Evolutionary conservation across 2,113 vertebrate species (phyloP), one percentile per base, ranked within the genome.

Genomic region (Balaeniceps rex): DNA sequence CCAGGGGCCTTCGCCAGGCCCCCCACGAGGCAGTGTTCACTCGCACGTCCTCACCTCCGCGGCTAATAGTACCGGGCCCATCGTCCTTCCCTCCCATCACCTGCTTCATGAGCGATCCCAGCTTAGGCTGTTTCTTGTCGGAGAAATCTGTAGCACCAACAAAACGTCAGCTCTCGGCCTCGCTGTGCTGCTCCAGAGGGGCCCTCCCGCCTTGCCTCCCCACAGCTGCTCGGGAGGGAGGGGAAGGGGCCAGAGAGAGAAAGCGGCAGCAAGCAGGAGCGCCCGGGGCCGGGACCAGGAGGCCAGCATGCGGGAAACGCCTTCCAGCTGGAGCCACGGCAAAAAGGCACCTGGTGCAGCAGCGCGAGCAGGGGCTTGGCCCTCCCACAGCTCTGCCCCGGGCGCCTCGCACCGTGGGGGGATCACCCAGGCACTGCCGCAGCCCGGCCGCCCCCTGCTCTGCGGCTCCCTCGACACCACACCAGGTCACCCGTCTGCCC

Each of bases 31-130:
- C 72, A 65, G 64, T 0, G 22, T 5, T 5, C 64, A 6, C 40
- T 15, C 31, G 2, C 69, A 64, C 31, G 3, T 83, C 90, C 95
- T 97, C 98, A 98, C 97, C 99, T 99, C 99, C 99, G 9, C 98
- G 98, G 97, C 98, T 98, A 98, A 99, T 97, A 51, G 98, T 98
- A 55, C 98, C 95, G 33, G 98, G 98, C 70, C 98, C 91, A 46
- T 99, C 99, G 84, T 99, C 99, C 97, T 98, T 99, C 96, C 97
- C 95, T 68, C 99, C 99, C 98, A 99, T 99, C 97, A 99, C 99
- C 98, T 99, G 99, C 97, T 99, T 99, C 98, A 99, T 99, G 95
- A 99, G 98, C 58, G 98, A 98, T 89, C 98, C 98, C 87, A 99
- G 98, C 98, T 99, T 99, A 40, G 98, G 99, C 96, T 99, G 99